phyloP scores from a whole-genome alignment of 2,888 invertebrate species.

The Leptogaster cylindrica region DNA sequence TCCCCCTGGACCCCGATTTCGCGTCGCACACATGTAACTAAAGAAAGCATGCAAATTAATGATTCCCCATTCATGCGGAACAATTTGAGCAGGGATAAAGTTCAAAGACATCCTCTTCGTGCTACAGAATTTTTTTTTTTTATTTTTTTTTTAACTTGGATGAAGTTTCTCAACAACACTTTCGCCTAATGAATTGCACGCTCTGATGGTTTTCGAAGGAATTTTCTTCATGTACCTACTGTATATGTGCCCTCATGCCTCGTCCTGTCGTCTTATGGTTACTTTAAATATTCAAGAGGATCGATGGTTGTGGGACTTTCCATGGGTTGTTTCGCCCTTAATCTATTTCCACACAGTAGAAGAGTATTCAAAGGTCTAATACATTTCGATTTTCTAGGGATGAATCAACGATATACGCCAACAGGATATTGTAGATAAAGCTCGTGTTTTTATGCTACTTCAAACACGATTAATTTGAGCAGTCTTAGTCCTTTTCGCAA shows the following conservation, averaged over 20 bases:
- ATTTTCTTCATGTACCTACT: neutral
- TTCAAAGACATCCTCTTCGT: constrained; percentile 26
- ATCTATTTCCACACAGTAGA: constrained; percentile 20
- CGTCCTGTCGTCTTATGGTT: neutral
- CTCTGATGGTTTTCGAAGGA: constrained; percentile 30
- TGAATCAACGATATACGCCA: neutral
- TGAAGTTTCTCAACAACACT: constrained; percentile 35
- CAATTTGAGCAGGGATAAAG: constrained; percentile 35
- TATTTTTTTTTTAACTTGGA: neutral
- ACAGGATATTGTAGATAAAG: neutral
- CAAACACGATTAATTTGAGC: constrained; percentile 5
- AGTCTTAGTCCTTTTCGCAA: too few species aligned
- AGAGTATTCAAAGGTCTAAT: constrained; percentile 29
- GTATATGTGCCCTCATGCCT: neutral
- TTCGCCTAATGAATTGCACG: constrained; percentile 37
- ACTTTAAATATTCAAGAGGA: constrained; percentile 26
- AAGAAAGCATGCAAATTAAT: constrained; percentile 38
- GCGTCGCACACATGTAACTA: constrained; percentile 16
- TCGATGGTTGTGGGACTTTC: constrained; percentile 16
- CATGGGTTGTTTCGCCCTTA: constrained; percentile 28
- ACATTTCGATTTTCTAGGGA: constrained; percentile 30
- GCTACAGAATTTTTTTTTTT: constrained; percentile 15
- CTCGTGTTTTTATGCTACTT: neutral
- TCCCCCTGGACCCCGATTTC: neutral
- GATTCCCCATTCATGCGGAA: constrained; percentile 34